Percentiles rank a stretch among this genome's conserved stretches.
phyloP scores from a whole-genome alignment of 2,113 vertebrate genomes.

The Potamarius usumacintae region DNA sequence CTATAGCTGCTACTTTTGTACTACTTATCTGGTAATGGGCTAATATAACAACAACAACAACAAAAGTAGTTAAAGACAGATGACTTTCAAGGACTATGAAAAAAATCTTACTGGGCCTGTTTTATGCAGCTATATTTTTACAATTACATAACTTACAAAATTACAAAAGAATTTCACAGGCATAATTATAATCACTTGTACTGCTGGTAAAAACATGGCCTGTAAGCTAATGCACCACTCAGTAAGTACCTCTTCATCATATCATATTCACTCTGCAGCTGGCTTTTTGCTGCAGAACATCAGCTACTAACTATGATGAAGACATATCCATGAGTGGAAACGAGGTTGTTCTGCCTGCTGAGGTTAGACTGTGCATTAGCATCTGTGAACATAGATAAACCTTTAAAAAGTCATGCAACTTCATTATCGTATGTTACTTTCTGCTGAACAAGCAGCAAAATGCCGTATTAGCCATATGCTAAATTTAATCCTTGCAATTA shows the following conservation, averaged over 20 bases:
- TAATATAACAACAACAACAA: neutral
- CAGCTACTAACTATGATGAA: slow-evolving; percentile 23
- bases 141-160: neutral
- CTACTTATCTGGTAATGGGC: neutral
- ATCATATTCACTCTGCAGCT: slow-evolving; percentile 20
- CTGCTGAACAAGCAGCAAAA: slow-evolving; percentile 25
- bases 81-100: neutral
- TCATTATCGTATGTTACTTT: slow-evolving; percentile 16
- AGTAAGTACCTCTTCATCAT: slow-evolving; percentile 25
- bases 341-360: neutral
- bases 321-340: slow-evolving; percentile 20
- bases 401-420: slow-evolving; percentile 28
- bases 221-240: slow-evolving; percentile 12
- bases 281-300: slow-evolving; percentile 18
- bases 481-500: slow-evolving; percentile 31
- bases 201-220: slow-evolving; percentile 12
- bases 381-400: slow-evolving; percentile 16
- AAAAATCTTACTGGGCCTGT: neutral
- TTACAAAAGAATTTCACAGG: neutral
- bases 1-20: neutral
- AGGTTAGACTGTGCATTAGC: slow-evolving; percentile 16
- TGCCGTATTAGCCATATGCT: slow-evolving; percentile 11
- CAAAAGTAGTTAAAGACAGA: neutral
- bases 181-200: neutral
- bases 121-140: slow-evolving; percentile 7